A percentile compares a stretch with the other conserved stretches of the same genome.
phyloP scores from a whole-genome alignment of 2,888 invertebrate genomes.

The Zele albiditarsus region DNA sequence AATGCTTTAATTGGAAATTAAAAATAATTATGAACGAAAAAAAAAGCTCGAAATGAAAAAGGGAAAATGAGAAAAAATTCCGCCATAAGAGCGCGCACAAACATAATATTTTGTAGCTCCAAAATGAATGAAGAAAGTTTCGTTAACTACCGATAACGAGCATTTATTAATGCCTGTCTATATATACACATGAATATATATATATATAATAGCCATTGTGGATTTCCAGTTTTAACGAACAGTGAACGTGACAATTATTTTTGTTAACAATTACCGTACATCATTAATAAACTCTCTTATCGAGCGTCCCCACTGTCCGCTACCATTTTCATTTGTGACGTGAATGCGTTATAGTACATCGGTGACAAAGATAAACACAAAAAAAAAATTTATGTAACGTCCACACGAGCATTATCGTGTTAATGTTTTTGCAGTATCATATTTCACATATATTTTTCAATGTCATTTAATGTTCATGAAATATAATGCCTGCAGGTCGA shows the following conservation, averaged over 20 bases:
- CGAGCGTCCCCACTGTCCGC: conserved; percentile 17
- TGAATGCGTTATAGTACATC: background rate
- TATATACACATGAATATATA: conserved; percentile 36
- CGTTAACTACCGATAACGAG: conserved; percentile 43
- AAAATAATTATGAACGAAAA: background rate
- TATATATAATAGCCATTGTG: conserved; percentile 38
- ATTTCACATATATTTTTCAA: conserved; percentile 6
- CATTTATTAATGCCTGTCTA: conserved; percentile 39
- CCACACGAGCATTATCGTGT: background rate
- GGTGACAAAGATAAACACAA: background rate
- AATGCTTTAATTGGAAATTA: background rate
- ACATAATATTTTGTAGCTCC: background rate
- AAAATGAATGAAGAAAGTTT: conserved; percentile 42
- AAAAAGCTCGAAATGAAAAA: background rate
- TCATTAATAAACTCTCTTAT: conserved; percentile 46
- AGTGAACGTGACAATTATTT: conserved; percentile 36
- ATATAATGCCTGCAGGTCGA: conserved; percentile 79
- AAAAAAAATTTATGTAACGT: background rate
- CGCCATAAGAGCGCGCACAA: background rate
- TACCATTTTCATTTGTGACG: conserved; percentile 1
- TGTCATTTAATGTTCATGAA: background rate
- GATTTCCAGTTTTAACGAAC: conserved; percentile 22
- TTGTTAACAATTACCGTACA: conserved; percentile 40
- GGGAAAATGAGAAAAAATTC: background rate
- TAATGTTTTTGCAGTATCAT: background rate